phyloP scores from a whole-genome alignment of 2,888 invertebrate genomes.

The Carcina quercana region DNA sequence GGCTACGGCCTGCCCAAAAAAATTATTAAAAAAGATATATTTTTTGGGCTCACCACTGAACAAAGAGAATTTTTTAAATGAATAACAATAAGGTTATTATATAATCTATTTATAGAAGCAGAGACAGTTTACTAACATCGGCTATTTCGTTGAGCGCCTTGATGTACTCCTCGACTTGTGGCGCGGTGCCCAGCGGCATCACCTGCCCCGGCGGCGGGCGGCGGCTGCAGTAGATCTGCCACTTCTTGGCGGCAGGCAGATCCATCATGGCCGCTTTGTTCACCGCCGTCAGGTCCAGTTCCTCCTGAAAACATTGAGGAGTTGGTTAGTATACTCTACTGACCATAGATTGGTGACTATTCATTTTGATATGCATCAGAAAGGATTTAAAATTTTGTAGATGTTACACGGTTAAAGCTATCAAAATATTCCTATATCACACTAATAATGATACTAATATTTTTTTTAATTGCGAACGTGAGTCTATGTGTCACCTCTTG shows the following conservation, averaged over 20 bases:
- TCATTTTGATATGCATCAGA: too few relatives aligned
- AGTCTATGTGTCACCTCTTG: too few relatives aligned
- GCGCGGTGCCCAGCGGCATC: constrained; percentile 75
- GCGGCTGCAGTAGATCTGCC: constrained; percentile 97
- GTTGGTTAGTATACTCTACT: too few relatives aligned
- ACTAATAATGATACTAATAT: too few relatives aligned
- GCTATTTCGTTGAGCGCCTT: constrained; percentile 89
- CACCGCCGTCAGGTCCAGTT: constrained; percentile 93
- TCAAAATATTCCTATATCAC: too few relatives aligned
- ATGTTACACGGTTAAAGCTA: too few relatives aligned
- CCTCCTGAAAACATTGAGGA: constrained; percentile 87
- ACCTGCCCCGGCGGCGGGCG: constrained; percentile 74
- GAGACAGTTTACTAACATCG: constrained; percentile 73
- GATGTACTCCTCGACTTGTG: constrained; percentile 93
- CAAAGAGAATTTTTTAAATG: not conserved
- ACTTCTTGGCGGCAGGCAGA: constrained; percentile 95
- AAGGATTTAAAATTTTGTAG: too few relatives aligned
- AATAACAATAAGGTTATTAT: not conserved
- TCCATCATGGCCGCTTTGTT: constrained; percentile 96
- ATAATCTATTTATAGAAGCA: not conserved
- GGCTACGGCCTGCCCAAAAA: too few relatives aligned
- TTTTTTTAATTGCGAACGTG: too few relatives aligned
- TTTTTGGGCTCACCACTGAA: too few relatives aligned
- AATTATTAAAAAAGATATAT: too few relatives aligned
- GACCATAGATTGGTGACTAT: too few relatives aligned